Evolutionary conservation across 2,888 invertebrate species (phyloP).

Genomic region (Pinctada fucata): DNA sequence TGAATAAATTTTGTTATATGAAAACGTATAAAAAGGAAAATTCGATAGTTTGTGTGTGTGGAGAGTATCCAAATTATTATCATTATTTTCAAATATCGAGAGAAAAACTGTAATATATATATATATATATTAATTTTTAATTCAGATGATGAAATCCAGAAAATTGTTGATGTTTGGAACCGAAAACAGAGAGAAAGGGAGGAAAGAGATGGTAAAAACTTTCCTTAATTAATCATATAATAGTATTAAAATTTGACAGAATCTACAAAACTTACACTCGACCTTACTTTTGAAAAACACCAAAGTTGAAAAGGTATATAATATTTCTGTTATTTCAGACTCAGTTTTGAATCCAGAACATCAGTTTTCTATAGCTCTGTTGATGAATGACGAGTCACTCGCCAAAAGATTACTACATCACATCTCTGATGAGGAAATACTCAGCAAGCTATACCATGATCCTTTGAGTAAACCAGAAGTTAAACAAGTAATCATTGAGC

Average conservation of each 20-base stretch:
- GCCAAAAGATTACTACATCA: neutral
- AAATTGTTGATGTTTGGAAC: neutral
- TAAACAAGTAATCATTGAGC: neutral
- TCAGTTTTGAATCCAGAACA: neutral
- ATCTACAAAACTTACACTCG: no score
- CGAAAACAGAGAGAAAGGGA: neutral
- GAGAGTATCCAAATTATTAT: no score
- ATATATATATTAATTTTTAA: neutral
- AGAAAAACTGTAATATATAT: neutral
- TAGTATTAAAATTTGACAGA: no score
- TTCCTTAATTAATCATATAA: no score
- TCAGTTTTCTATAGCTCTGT: neutral
- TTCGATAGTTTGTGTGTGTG: no score
- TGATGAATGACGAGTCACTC: neutral
- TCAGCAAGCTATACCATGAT: neutral
- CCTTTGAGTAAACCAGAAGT: neutral
- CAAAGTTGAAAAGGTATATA: neutral
- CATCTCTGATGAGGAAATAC: neutral
- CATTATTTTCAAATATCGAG: no score
- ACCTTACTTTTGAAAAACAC: neutral
- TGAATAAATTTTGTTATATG: no score
- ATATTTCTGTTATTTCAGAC: neutral
- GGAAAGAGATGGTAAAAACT: neutral
- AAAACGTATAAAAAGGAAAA: no score
- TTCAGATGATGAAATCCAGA: conserved; percentile 1